Conservation (phyloP, 2,113 vertebrate genomes). For the Arvicanthis niloticus region DNA sequence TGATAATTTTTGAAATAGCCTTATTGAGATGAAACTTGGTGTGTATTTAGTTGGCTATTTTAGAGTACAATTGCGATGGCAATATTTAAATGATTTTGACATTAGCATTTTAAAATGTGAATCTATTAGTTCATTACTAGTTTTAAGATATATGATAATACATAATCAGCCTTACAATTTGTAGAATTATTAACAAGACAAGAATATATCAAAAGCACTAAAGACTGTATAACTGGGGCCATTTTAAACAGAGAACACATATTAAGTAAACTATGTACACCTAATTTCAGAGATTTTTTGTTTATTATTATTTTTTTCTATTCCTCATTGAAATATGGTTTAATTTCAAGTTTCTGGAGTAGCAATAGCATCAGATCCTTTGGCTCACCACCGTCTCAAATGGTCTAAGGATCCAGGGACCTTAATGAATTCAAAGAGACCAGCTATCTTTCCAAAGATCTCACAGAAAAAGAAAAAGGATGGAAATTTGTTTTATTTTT, state of each 20-base stretch:
- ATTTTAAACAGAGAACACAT: neutral
- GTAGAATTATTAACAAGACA: slow-evolving; percentile 6
- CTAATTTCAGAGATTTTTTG: slow-evolving; percentile 6
- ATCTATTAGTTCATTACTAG: slow-evolving; percentile 4
- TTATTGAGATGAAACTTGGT: slow-evolving; percentile 23
- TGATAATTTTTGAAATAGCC: neutral
- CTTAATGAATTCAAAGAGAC: slow-evolving; percentile 22
- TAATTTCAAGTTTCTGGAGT: slow-evolving; percentile 1
- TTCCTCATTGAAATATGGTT: neutral
- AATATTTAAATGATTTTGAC: slow-evolving; percentile 44
- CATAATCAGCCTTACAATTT: neutral
- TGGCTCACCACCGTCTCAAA: neutral
- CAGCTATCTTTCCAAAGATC: slow-evolving; percentile 39
- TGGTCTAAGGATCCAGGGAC: slow-evolving; percentile 6
- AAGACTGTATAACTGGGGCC: neutral
- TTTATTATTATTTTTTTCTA: slow-evolving; percentile 8
- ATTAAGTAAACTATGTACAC: neutral
- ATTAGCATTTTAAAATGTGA: slow-evolving; percentile 39
- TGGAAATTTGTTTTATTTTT: neutral
- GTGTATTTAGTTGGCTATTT: neutral
- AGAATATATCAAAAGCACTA: slow-evolving; percentile 6
- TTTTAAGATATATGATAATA: slow-evolving; percentile 26
- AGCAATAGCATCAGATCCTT: neutral
- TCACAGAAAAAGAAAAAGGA: slow-evolving; percentile 36
- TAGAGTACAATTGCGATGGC: neutral